Base-by-base conservation (phyloP, 2,888 invertebrate species). In the Dyspetes luteomarginatus region DNA sequence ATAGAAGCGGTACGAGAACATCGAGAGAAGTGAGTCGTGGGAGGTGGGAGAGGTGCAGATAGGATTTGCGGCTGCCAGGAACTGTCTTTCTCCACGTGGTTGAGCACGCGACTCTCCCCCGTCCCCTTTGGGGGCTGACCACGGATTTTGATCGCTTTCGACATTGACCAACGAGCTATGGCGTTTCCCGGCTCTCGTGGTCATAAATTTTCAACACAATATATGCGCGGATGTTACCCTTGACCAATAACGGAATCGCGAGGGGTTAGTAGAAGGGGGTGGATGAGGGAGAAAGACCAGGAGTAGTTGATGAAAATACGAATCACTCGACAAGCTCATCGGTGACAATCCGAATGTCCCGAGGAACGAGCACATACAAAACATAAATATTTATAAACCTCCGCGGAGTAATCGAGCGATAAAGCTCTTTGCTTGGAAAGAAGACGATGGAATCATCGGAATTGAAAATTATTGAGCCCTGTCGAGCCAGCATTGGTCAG, bases 81-180 rank as follows among this genome's bases (percentile, higher is more conserved):
- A 58, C 43, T 72, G 76, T 73, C 56, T 73, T 58, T 69, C 64
- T 73, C 45, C 69, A 69, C 68, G 73, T 69, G 77, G 81, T 65
- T 73, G 65, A 28, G 22, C 73, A 77, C 22, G 50, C 48, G 48
- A 15, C 1, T 28, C 41, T 65, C 56, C 22, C 55, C 36, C 30
- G 30, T 30, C 36, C n/a, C 17, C 22, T n/a, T n/a, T n/a, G n/a
- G n/a, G n/a, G n/a, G n/a, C n/a, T n/a, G 62, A 68, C 5, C 41
- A 30, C 65, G 56, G 50, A 75, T 79, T 78, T 79, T 82, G 80
- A 83, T 80, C 77, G 73, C 56, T 48, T 75, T 82, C 74, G 81
- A 84, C 82, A 82, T 82, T 82, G 82, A 82, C 76, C 83, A 81
- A 84, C 68, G 76, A 83, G 81, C 75, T 65, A 64, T 75, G 68